Conservation (phyloP, 2,888 invertebrate genomes). For the Sphinx pinastri region DNA sequence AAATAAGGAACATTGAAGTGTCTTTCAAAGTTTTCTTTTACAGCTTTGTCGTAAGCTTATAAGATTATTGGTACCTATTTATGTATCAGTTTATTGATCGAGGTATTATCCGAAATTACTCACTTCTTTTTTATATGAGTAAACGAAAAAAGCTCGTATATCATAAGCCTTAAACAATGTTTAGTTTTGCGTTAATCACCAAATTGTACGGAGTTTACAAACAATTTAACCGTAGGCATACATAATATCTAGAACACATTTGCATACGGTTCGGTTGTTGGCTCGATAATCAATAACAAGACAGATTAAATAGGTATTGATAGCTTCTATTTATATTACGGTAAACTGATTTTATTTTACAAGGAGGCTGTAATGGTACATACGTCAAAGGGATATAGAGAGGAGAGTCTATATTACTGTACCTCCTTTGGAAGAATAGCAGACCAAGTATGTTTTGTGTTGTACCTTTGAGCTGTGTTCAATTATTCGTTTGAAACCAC, state of each 20-base stretch:
- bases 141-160: background rate
- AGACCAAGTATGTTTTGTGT: conserved; percentile 36
- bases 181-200: background rate
- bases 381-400: conserved; percentile 55
- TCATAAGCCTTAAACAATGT: background rate
- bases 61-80: too few species aligned
- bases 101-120: too few species aligned
- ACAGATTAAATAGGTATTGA: background rate
- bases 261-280: background rate
- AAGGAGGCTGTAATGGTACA: conserved; percentile 7
- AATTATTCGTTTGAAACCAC: conserved; percentile 51
- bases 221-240: background rate
- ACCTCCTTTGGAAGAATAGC: conserved; percentile 45
- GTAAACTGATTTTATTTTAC: background rate
- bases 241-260: background rate
- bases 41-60: too few species aligned
- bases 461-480: conserved; percentile 47
- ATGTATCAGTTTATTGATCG: too few species aligned
- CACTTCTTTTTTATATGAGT: too few species aligned
- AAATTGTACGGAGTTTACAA: background rate
- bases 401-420: too few species aligned
- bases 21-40: too few species aligned
- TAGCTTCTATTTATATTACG: background rate
- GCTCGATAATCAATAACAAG: background rate
- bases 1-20: too few species aligned